Evolutionary conservation across 2,113 vertebrate genomes (phyloP).

Genomic region (Aptenodytes forsteri): DNA sequence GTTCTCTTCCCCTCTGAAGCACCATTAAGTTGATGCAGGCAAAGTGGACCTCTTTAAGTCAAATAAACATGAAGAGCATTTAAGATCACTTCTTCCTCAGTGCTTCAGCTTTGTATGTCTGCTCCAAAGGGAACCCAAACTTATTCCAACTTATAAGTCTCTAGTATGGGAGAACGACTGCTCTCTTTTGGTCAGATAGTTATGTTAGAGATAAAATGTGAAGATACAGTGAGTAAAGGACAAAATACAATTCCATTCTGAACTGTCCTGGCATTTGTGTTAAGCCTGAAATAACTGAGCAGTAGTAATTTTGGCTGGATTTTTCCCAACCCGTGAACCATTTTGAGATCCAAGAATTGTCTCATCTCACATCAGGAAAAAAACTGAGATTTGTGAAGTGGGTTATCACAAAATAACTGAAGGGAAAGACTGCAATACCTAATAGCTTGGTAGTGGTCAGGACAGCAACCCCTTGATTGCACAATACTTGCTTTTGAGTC

Average conservation of each 20-base stretch:
- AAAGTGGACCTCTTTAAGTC: conserved; percentile 66
- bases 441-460: rapidly evolving
- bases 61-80: conserved; percentile 76
- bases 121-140: conserved; percentile 11
- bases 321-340: neutral
- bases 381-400: neutral
- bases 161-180: neutral
- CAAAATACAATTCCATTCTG: neutral
- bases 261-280: neutral
- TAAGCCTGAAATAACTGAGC: neutral
- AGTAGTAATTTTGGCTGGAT: neutral
- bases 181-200: neutral
- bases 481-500: neutral
- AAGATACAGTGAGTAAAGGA: neutral
- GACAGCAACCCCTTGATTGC: rapidly evolving
- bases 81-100: conserved; percentile 57
- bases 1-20: conserved; percentile 56
- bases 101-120: conserved; percentile 38
- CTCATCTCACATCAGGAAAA: neutral
- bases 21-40: conserved; percentile 30
- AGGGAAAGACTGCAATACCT: neutral
- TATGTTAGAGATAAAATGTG: neutral
- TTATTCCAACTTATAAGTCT: conserved; percentile 23
- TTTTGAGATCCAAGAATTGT: neutral
- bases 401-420: neutral